Conservation (phyloP, 2,113 vertebrate species). For the Leptocoma aspasia region DNA sequence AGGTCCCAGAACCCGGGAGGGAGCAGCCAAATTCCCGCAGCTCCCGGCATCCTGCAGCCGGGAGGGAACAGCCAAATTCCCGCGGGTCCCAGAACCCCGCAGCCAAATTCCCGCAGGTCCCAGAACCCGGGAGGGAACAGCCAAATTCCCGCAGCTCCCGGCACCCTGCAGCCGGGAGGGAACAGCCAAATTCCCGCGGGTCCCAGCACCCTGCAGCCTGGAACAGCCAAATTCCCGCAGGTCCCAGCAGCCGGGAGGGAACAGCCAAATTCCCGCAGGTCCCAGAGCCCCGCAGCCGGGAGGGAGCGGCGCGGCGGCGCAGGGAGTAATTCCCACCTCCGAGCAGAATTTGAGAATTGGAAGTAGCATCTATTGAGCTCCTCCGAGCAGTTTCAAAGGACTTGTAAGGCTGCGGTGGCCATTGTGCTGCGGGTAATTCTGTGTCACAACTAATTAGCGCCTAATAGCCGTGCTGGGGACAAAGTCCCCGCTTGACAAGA, state of each 20-base stretch:
- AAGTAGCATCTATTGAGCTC: conserved; percentile 85
- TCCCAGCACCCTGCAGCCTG: too few relatives aligned
- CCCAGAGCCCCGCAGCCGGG: too few relatives aligned
- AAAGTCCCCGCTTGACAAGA: conserved; percentile 75
- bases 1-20: too few relatives aligned
- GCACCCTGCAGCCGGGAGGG: too few relatives aligned
- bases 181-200: not conserved
- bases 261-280: not conserved
- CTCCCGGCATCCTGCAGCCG: too few relatives aligned
- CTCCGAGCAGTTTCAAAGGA: conserved; percentile 86
- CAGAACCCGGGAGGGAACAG: too few relatives aligned
- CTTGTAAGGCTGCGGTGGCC: conserved; percentile 80
- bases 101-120: too few relatives aligned
- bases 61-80: not conserved
- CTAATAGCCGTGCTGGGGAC: conserved; percentile 86
- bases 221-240: not conserved
- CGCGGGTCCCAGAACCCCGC: too few relatives aligned
- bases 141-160: too few relatives aligned
- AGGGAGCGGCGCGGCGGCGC: not conserved
- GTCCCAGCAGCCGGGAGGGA: too few relatives aligned
- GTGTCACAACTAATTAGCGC: conserved; percentile 93
- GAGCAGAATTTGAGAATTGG: conserved; percentile 38
- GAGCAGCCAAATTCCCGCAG: not conserved
- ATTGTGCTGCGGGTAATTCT: conserved; percentile 85
- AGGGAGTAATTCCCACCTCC: not conserved